Evolutionary conservation across 2,797 vertebrate genomes (phyloP), one percentile per base, ranked within the genome.

Genomic region (Remorina albescens): DNA sequence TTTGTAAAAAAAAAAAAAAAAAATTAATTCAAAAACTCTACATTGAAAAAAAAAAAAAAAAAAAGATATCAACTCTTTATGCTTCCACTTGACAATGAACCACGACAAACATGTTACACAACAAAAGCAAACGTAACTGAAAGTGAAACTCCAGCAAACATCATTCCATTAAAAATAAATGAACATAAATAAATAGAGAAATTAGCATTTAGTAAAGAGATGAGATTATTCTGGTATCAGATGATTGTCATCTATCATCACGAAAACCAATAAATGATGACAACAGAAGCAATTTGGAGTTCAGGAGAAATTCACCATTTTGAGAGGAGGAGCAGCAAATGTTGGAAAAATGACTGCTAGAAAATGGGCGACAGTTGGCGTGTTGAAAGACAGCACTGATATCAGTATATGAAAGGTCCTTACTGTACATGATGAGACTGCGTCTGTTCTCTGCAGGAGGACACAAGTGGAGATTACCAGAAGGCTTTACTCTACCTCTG

Each of bases 401-500:
- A 36, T 36, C 2, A 9, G 12, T 39, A 4, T 11, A n/a, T 6
- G 19, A 2, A 36, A 10, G n/a, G n/a, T 8, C 5, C n/a, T 51
- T 18, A 44, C 41, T 44, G 41, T 51, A 53, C 18, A 3, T 53
- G n/a, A n/a, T n/a, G n/a, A n/a, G n/a, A n/a, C n/a, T n/a, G n/a
- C n/a, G 36, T 67, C 19, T 25, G 19, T 19, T 42, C 50, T 64
- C 88, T 88, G 69, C 90, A 99, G 98, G 94, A 95, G 36, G 98
- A 99, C 86, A 98, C 97, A 0, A 90, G 89, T 0, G 98, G 98
- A 49, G 96, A 99, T 91, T 99, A 98, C 86, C 95, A 96, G 91
- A 99, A 96, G 86, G 95, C 96, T 0, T 90, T 99, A 32, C 93
- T 97, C 66, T 95, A 96, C 81, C 95, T 99, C 82, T 98, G 97